Conservation (phyloP, 2,888 invertebrate genomes). For the Pseudococcus longispinus region DNA sequence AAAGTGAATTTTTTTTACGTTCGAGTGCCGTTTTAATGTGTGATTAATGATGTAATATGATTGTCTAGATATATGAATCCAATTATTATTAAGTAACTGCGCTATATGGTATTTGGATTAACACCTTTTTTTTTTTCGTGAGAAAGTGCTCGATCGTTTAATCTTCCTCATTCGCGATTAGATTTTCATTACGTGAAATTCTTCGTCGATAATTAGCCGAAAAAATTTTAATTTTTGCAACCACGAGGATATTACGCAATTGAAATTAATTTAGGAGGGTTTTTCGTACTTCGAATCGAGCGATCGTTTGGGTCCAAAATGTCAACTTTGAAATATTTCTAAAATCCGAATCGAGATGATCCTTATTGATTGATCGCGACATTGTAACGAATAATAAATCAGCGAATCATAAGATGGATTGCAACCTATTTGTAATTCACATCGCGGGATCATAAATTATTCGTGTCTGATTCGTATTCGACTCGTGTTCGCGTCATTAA, state of each 20-base stretch:
- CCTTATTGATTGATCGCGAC: constrained; percentile 3
- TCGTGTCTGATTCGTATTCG: constrained; percentile 4
- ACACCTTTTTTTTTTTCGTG: constrained; percentile 6
- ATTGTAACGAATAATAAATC: background rate
- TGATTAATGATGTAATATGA: constrained; percentile 15
- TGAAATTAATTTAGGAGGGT: background rate
- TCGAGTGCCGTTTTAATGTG: background rate
- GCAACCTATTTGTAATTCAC: constrained; percentile 11
- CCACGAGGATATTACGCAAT: background rate
- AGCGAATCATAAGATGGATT: background rate
- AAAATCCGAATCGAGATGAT: background rate
- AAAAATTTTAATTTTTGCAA: background rate
- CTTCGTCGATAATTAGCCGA: background rate
- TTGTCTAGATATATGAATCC: background rate
- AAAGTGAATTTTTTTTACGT: constrained; percentile 32
- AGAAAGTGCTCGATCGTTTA: constrained; percentile 28
- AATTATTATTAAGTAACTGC: constrained; percentile 16
- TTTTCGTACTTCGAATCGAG: background rate
- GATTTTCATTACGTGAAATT: background rate
- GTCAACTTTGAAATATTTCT: background rate
- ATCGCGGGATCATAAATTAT: constrained; percentile 18
- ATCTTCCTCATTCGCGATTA: background rate
- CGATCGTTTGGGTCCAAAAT: background rate
- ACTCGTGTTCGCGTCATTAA: constrained; percentile 25
- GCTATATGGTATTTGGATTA: constrained; percentile 24